These are phyloP conservation scores for Drosophila trapezifrons DNA, from an alignment of 1,140 invertebrate species.

Conservation along the genomic window DNA sequence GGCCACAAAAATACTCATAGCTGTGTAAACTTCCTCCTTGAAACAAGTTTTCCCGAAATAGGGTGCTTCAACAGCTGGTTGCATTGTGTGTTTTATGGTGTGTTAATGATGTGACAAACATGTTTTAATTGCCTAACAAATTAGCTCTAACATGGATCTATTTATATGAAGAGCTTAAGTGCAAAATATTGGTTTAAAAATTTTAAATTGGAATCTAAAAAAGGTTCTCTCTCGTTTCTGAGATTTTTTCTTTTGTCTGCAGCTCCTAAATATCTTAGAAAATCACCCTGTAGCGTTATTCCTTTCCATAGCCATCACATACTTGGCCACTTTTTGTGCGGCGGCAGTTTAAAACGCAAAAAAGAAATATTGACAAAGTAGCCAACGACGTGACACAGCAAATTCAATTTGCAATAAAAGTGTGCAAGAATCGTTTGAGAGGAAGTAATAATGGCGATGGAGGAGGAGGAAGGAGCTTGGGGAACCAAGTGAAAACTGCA, in stretches of 20 bases:
- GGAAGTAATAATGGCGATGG: slow-evolving; percentile 22
- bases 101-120: slow-evolving; percentile 20
- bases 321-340: slow-evolving; percentile 21
- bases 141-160: too few relatives aligned
- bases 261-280: background rate
- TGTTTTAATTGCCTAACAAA: background rate
- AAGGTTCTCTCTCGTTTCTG: rapidly evolving
- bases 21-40: slow-evolving; percentile 38
- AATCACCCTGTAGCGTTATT: slow-evolving; percentile 47
- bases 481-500: slow-evolving; percentile 18
- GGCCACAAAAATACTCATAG: slow-evolving; percentile 56
- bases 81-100: background rate
- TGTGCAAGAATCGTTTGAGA: slow-evolving; percentile 42
- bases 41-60: slow-evolving; percentile 24
- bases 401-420: slow-evolving; percentile 79
- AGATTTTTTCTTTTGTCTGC: too few relatives aligned
- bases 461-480: background rate
- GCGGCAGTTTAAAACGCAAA: slow-evolving; percentile 58
- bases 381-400: slow-evolving; percentile 69
- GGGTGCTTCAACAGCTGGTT: slow-evolving; percentile 23
- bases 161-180: too few relatives aligned
- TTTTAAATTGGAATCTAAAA: background rate
- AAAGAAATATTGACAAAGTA: slow-evolving; percentile 75
- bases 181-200: too few relatives aligned
- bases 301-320: slow-evolving; percentile 4